A percentile compares a stretch with the other conserved stretches of the same genome.
Evolutionary conservation across 1,140 invertebrate genomes (phyloP).

Genomic region (Tetramorium alpestre): DNA sequence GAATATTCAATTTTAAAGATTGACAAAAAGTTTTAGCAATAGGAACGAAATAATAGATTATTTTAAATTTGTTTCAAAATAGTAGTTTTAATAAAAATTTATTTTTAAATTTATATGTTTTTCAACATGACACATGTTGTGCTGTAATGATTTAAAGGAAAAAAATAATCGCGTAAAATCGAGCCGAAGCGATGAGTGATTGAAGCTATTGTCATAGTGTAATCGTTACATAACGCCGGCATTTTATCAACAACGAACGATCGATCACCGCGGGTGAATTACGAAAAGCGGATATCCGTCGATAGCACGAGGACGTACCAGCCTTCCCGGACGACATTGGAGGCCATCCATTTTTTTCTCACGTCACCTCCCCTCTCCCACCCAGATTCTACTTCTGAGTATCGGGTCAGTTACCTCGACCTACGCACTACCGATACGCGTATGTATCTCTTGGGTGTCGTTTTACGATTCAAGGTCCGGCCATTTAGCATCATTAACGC

Average conservation of each 20-base stretch:
- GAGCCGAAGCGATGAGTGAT: background rate
- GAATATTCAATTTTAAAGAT: background rate
- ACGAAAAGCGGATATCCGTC: constrained; percentile 64
- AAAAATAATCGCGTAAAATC: background rate
- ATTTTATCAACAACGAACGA: constrained; percentile 46
- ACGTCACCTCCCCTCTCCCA: background rate
- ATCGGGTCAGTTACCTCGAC: constrained; percentile 58
- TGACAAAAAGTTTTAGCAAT: background rate
- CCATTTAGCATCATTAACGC: constrained; percentile 49
- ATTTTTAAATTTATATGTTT: background rate
- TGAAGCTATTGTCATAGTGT: background rate
- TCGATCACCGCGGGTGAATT: constrained; percentile 52
- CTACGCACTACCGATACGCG: constrained; percentile 13
- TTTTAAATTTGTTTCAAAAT: too few relatives aligned
- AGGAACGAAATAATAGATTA: background rate
- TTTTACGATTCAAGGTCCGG: constrained; percentile 52
- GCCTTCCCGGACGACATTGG: constrained; percentile 25
- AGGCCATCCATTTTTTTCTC: constrained; percentile 15
- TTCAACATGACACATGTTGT: background rate
- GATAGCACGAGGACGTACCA: constrained; percentile 41
- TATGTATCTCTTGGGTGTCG: constrained; percentile 20
- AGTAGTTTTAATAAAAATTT: background rate
- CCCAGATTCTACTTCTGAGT: background rate
- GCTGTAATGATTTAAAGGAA: background rate
- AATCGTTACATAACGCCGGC: constrained; percentile 10